Conservation (phyloP, 1,140 invertebrate genomes). For the Planococcus citri region DNA sequence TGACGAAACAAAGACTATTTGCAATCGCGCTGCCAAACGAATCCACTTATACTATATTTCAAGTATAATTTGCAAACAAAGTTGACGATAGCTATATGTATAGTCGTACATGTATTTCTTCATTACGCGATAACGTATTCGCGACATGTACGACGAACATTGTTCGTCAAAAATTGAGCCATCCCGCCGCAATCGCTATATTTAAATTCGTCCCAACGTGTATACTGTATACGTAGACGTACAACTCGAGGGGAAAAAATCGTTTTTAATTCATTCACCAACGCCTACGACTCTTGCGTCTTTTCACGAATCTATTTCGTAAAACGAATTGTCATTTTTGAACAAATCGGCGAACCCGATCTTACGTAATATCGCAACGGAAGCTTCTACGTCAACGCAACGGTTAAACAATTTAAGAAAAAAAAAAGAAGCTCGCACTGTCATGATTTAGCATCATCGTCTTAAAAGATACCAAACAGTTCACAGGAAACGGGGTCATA, state of each 20-base stretch:
- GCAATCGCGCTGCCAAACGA: background rate
- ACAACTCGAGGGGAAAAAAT: background rate
- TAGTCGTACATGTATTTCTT: too few species aligned
- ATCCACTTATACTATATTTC: background rate
- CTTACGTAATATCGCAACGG: background rate
- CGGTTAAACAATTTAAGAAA: background rate
- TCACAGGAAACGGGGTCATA: background rate
- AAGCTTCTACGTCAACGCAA: background rate
- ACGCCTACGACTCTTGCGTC: background rate
- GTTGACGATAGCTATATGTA: constrained; percentile 1
- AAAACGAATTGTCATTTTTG: background rate
- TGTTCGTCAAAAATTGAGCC: background rate
- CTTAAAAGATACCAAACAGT: background rate
- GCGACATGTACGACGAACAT: background rate
- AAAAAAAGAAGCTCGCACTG: background rate
- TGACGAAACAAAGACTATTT: background rate
- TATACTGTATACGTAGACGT: too few species aligned
- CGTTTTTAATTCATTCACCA: background rate
- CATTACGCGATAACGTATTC: background rate
- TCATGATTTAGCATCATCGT: background rate
- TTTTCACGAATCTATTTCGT: background rate
- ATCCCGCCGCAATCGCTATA: background rate
- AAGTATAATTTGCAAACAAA: background rate
- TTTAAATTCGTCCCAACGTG: constrained; percentile 7
- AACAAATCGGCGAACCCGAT: background rate